Evolutionary conservation across 2,797 vertebrate genomes (phyloP).

Genomic region (Microtus obscurus): DNA sequence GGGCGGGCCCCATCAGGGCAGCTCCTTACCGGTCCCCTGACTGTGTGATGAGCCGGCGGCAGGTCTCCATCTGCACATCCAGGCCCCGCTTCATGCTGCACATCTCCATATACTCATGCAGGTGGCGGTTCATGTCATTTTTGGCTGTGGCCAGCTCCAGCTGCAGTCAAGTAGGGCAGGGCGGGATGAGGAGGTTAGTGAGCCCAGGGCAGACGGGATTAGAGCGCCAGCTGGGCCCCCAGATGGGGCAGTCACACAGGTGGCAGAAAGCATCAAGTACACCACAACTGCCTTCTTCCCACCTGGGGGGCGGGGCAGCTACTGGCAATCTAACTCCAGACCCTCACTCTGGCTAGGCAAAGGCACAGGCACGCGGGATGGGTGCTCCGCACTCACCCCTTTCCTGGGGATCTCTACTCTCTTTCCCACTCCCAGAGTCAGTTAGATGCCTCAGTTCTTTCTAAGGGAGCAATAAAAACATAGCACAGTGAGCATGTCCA

Average conservation of each 20-base stretch:
- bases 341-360: background rate
- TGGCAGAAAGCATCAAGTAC: background rate
- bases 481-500: background rate
- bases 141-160: conserved; percentile 97
- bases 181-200: background rate
- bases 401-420: background rate
- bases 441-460: background rate
- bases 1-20: accelerated
- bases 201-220: background rate
- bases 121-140: conserved; percentile 97
- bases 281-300: background rate
- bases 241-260: background rate
- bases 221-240: no score
- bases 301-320: no score
- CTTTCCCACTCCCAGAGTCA: background rate
- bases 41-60: conserved; percentile 96
- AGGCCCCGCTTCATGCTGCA: conserved; percentile 98
- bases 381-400: background rate
- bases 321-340: background rate
- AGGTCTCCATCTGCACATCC: conserved; percentile 99
- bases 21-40: conserved; percentile 93
- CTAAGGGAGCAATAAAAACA: background rate
- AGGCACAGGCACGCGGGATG: background rate
- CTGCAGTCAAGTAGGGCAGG: conserved; percentile 75
- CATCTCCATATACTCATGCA: conserved; percentile 99